Conservation (phyloP, 1,140 invertebrate species). For the Philopotamus ludificatus region DNA sequence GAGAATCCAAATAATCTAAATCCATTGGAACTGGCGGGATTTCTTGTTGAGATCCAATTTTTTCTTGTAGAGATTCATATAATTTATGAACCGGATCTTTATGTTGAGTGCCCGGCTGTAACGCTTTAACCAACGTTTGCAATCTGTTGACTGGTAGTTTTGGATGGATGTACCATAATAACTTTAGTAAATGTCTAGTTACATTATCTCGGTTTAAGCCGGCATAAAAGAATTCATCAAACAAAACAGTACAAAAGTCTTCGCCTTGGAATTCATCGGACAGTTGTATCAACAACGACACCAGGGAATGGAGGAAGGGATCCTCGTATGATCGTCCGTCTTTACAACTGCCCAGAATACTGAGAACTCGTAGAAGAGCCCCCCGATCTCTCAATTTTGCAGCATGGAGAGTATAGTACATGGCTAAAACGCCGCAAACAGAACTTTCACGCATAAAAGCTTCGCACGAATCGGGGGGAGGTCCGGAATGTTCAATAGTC, state of each 20-base stretch:
- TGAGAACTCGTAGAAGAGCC: conserved; percentile 83
- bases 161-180: conserved; percentile 89
- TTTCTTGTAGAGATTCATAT: conserved; percentile 75
- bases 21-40: conserved; percentile 61
- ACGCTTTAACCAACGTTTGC: conserved; percentile 81
- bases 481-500: conserved; percentile 91
- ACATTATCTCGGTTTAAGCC: conserved; percentile 88
- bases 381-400: conserved; percentile 79
- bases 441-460: conserved; percentile 86
- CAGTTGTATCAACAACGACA: conserved; percentile 85
- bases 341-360: conserved; percentile 86
- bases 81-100: conserved; percentile 81
- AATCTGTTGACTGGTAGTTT: conserved; percentile 79
- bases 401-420: conserved; percentile 92
- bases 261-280: conserved; percentile 90
- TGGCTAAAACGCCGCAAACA: conserved; percentile 87
- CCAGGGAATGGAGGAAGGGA: conserved; percentile 90
- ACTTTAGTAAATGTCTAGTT: conserved; percentile 86
- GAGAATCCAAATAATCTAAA: conserved; percentile 78
- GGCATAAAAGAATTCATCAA: conserved; percentile 95
- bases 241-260: conserved; percentile 93
- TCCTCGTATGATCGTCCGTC: conserved; percentile 91
- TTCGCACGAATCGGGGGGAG: conserved; percentile 88
- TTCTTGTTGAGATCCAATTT: conserved; percentile 73
- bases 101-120: conserved; percentile 81